Percentiles rank a stretch among this genome's conserved stretches.
Evolutionary conservation across 1,140 invertebrate species (phyloP).

Genomic region (Bombus pyrosoma): DNA sequence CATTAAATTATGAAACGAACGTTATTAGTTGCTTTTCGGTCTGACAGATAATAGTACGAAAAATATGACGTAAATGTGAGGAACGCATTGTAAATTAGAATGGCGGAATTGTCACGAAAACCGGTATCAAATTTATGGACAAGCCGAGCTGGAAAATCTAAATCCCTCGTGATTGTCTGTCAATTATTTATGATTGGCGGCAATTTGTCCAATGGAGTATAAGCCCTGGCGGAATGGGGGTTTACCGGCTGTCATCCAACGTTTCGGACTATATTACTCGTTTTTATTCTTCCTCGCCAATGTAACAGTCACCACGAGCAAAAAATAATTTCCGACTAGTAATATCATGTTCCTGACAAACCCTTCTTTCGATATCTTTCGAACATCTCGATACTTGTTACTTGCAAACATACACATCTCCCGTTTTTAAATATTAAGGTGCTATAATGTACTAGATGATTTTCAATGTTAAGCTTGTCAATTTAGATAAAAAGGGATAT

Average conservation of each 20-base stretch:
- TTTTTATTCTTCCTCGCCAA: conserved; percentile 39
- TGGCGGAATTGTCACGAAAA: conserved; percentile 48
- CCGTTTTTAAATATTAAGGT: too few relatives aligned
- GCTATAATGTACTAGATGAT: too few relatives aligned
- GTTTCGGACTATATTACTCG: conserved; percentile 65
- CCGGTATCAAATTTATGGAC: conserved; percentile 65
- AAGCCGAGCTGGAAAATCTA: conserved; percentile 62
- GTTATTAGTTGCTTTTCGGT: background rate
- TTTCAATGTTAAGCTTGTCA: too few relatives aligned
- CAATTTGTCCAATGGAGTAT: conserved; percentile 74
- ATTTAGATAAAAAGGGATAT: too few relatives aligned
- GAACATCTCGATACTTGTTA: too few relatives aligned
- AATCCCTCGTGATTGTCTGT: conserved; percentile 75
- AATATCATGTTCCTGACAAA: background rate
- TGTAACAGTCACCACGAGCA: conserved; percentile 20
- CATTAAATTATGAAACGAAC: background rate
- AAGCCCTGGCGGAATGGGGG: conserved; percentile 66
- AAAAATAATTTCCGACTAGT: conserved; percentile 16
- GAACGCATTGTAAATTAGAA: conserved; percentile 55
- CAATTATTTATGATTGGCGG: conserved; percentile 79
- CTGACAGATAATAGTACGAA: conserved; percentile 23
- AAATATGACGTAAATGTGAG: conserved; percentile 30
- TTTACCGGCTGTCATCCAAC: conserved; percentile 64
- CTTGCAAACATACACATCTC: too few relatives aligned
- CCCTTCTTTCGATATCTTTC: too few relatives aligned